A percentile compares a stretch with the other conserved stretches of the same genome.
phyloP scores from a whole-genome alignment of 1,140 invertebrate species.

The Adoxophyes honmai region DNA sequence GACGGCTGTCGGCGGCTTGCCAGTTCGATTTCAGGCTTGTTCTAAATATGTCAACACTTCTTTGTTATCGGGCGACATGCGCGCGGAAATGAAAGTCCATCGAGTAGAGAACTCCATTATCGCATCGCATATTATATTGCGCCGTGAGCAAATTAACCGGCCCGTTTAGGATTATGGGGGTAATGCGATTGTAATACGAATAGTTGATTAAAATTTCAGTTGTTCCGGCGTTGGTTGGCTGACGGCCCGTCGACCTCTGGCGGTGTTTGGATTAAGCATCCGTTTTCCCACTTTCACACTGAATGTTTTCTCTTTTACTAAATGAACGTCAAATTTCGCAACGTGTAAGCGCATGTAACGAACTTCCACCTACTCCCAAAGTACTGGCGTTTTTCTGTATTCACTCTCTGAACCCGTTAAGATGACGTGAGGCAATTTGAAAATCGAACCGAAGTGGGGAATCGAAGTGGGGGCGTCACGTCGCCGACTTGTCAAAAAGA shows the following conservation, averaged over 20 bases:
- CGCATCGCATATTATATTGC: constrained; percentile 59
- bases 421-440: constrained; percentile 1
- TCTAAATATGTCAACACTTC: constrained; percentile 75
- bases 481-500: constrained; percentile 8
- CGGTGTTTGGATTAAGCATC: too few species aligned
- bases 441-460: too few species aligned
- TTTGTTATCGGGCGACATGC: constrained; percentile 70
- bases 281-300: too few species aligned
- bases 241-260: too few species aligned
- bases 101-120: constrained; percentile 62
- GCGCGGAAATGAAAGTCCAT: constrained; percentile 73
- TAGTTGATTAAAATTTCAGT: background rate
- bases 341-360: too few species aligned
- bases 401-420: background rate
- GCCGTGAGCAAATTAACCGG: constrained; percentile 32
- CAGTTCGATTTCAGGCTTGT: constrained; percentile 75
- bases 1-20: constrained; percentile 56
- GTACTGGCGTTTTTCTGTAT: background rate
- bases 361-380: too few species aligned
- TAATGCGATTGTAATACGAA: background rate
- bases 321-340: too few species aligned
- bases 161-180: background rate
- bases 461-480: background rate
- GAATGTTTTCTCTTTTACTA: too few species aligned
- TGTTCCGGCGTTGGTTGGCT: too few species aligned